A percentile compares a stretch with the other conserved stretches of the same genome.
Evolutionary conservation across 2,113 vertebrate species (phyloP).

Genomic region (Gasterosteus nipponicus): DNA sequence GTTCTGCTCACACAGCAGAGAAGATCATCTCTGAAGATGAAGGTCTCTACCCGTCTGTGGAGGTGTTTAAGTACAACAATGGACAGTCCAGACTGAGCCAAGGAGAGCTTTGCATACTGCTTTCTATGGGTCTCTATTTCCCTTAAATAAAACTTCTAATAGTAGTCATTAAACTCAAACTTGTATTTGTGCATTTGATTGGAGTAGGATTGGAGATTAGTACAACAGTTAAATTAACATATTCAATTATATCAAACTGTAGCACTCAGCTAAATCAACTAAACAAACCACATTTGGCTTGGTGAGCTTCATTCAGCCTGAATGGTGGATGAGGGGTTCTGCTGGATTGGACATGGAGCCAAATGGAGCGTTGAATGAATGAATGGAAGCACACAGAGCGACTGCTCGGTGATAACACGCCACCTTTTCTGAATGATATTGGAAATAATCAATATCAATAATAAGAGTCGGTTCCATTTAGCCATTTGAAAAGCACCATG

Average conservation of each 20-base stretch:
- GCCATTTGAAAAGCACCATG: conserved; percentile 12
- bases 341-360: not conserved
- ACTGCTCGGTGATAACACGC: not conserved
- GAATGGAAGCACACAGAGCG: conserved; percentile 20
- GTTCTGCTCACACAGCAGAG: conserved; percentile 16
- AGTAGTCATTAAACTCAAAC: conserved; percentile 7
- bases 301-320: conserved; percentile 33
- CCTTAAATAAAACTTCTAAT: conserved; percentile 15
- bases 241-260: not conserved
- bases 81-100: conserved; percentile 1
- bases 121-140: conserved; percentile 5
- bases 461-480: not conserved
- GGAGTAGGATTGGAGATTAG: not conserved
- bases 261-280: not conserved
- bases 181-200: not conserved
- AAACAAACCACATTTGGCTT: not conserved
- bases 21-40: conserved; percentile 24
- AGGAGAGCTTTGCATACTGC: conserved; percentile 8
- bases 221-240: not conserved
- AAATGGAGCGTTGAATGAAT: conserved; percentile 21
- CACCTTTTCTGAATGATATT: conserved; percentile 29
- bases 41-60: conserved; percentile 16
- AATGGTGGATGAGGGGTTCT: conserved; percentile 23
- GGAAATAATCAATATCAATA: not conserved
- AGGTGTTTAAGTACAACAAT: conserved; percentile 35